Evolutionary conservation across 64 coral and sea anemone genomes (phyloP).

Genomic region (Stichodactyla mertensii): DNA sequence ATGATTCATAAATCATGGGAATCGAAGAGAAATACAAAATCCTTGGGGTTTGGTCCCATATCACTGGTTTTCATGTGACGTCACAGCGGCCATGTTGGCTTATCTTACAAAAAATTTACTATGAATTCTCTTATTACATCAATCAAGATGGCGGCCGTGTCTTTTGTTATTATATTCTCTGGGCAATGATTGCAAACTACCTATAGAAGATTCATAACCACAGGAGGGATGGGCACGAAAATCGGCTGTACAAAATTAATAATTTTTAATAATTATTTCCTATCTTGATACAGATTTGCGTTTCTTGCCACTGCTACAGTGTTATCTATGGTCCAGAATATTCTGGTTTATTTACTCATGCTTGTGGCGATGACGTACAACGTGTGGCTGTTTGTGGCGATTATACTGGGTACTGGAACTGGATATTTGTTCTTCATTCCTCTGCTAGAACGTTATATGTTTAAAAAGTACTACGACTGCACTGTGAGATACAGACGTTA

Average conservation of each 20-base stretch:
- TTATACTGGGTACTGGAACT: conserved; percentile 43
- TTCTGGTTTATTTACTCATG: conserved; percentile 57
- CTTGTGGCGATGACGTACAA: conserved; percentile 82
- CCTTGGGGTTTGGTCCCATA: too few species aligned
- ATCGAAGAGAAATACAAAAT: too few species aligned
- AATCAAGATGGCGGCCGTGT: too few species aligned
- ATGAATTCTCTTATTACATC: too few species aligned
- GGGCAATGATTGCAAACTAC: too few species aligned
- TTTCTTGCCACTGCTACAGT: not conserved
- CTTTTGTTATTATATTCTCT: too few species aligned
- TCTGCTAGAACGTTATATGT: conserved; percentile 14
- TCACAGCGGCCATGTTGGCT: too few species aligned
- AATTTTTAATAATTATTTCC: not conserved
- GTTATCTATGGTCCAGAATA: conserved; percentile 35
- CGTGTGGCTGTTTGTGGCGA: conserved; percentile 70
- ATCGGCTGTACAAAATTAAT: not conserved
- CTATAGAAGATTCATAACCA: too few species aligned
- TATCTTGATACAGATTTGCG: not conserved
- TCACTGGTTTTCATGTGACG: too few species aligned
- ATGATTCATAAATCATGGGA: too few species aligned
- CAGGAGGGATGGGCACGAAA: too few species aligned
- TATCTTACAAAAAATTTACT: too few species aligned
- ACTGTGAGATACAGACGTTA: not conserved
- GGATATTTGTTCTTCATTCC: conserved; percentile 47
- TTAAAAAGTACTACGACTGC: not conserved